phyloP scores from a whole-genome alignment of 2,888 invertebrate genomes.

The Gortyna flavago region DNA sequence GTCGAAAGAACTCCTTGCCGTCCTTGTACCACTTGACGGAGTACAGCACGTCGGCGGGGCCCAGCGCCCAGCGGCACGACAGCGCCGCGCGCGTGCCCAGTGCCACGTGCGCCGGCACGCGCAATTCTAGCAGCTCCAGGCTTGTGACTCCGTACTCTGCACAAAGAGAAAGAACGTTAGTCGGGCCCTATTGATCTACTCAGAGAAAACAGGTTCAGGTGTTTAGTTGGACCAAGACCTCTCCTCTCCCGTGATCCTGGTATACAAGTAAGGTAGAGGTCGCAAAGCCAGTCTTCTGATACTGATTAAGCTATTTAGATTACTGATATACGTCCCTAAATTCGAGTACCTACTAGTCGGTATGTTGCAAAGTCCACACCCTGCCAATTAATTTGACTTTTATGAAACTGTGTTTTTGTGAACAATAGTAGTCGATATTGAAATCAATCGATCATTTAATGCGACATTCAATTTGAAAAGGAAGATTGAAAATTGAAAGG shows the following conservation, averaged over 20 bases:
- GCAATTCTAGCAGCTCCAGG: constrained; percentile 93
- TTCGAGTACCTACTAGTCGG: too few species aligned
- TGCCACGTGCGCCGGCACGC: constrained; percentile 95
- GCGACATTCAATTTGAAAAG: constrained; percentile 26
- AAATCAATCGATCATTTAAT: constrained; percentile 28
- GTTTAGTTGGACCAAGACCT: too few species aligned
- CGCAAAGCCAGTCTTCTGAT: too few species aligned
- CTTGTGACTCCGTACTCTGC: constrained; percentile 82
- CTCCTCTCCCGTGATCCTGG: too few species aligned
- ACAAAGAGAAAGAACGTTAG: not conserved
- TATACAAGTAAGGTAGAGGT: not conserved
- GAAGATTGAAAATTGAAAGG: constrained; percentile 22
- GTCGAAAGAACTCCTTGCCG: constrained; percentile 96
- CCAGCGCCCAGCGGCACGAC: constrained; percentile 95
- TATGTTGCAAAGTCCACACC: not conserved
- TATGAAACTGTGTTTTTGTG: not conserved
- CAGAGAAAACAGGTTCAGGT: not conserved
- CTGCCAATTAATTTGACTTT: not conserved
- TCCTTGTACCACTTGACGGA: constrained; percentile 98
- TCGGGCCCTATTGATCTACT: not conserved
- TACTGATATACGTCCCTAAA: too few species aligned
- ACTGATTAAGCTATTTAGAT: not conserved
- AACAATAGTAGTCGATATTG: constrained; percentile 12
- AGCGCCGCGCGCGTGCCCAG: constrained; percentile 93
- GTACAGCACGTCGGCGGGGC: constrained; percentile 94